Evolutionary conservation across 2,113 vertebrate species (phyloP).

Genomic region (Rhinichthys klamathensis): DNA sequence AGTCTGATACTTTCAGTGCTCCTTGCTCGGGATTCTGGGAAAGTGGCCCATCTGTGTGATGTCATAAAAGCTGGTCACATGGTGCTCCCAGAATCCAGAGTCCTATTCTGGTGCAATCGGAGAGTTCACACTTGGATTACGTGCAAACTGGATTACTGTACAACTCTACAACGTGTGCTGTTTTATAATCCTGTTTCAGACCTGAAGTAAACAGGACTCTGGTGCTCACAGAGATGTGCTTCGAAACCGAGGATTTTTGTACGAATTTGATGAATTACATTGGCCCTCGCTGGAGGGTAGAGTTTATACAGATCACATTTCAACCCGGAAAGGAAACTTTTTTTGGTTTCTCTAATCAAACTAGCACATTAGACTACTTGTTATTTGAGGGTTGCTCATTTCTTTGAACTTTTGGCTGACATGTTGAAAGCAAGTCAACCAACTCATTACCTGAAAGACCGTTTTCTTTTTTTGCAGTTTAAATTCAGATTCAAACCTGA

Average conservation of each 20-base stretch:
- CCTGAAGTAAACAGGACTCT: constrained; percentile 39
- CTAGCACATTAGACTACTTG: constrained; percentile 1
- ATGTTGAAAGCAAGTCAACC: background rate
- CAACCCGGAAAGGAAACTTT: background rate
- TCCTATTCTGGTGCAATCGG: constrained; percentile 27
- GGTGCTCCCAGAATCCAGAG: constrained; percentile 60
- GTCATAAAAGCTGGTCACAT: constrained; percentile 54
- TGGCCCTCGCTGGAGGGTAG: background rate
- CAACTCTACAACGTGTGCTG: constrained; percentile 35
- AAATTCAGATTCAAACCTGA: background rate
- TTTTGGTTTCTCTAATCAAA: background rate
- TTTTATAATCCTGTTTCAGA: constrained; percentile 41
- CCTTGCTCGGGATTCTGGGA: constrained; percentile 54
- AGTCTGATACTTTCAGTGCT: constrained; percentile 31
- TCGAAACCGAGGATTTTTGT: constrained; percentile 9
- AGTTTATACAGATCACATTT: constrained; percentile 21
- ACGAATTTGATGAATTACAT: background rate
- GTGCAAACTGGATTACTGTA: constrained; percentile 50
- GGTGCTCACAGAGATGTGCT: constrained; percentile 51
- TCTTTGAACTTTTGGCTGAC: background rate
- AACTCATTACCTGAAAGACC: background rate
- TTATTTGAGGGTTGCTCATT: constrained; percentile 11
- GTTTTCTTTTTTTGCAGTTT: constrained; percentile 17
- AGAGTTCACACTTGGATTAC: constrained; percentile 27
- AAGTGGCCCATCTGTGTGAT: constrained; percentile 57